phyloP scores from a whole-genome alignment of 2,888 invertebrate species.

The Melitaea athalia region DNA sequence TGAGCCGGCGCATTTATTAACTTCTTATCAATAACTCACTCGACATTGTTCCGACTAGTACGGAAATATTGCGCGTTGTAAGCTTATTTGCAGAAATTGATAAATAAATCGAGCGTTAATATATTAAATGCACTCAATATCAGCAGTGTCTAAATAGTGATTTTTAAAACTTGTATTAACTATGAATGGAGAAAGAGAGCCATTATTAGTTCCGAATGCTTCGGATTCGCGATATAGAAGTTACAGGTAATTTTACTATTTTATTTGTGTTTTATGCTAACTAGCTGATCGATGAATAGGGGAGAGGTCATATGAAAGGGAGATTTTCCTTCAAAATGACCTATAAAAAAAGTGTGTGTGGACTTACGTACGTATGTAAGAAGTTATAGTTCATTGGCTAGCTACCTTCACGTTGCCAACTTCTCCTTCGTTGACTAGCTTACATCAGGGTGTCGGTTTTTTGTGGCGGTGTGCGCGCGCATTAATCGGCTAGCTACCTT shows the following conservation, averaged over 20 bases:
- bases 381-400: too few relatives aligned
- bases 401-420: too few relatives aligned
- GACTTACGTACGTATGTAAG: too few relatives aligned
- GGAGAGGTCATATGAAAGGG: too few relatives aligned
- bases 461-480: too few relatives aligned
- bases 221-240: slow-evolving; percentile 33
- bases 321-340: too few relatives aligned
- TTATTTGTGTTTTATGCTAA: too few relatives aligned
- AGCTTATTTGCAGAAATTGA: background rate
- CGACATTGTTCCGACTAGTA: background rate
- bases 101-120: background rate
- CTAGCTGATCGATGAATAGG: too few relatives aligned
- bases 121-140: background rate
- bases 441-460: too few relatives aligned
- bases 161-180: background rate
- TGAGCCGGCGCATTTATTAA: background rate
- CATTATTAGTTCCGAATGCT: slow-evolving; percentile 46
- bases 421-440: too few relatives aligned
- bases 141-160: background rate
- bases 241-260: slow-evolving; percentile 45
- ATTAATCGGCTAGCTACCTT: too few relatives aligned
- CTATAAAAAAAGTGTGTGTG: too few relatives aligned
- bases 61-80: background rate
- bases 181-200: slow-evolving; percentile 67
- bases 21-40: slow-evolving; percentile 7